Percentiles rank a stretch among this genome's conserved stretches.
phyloP scores from a whole-genome alignment of 2,113 vertebrate species.

The Cairina moschata region DNA sequence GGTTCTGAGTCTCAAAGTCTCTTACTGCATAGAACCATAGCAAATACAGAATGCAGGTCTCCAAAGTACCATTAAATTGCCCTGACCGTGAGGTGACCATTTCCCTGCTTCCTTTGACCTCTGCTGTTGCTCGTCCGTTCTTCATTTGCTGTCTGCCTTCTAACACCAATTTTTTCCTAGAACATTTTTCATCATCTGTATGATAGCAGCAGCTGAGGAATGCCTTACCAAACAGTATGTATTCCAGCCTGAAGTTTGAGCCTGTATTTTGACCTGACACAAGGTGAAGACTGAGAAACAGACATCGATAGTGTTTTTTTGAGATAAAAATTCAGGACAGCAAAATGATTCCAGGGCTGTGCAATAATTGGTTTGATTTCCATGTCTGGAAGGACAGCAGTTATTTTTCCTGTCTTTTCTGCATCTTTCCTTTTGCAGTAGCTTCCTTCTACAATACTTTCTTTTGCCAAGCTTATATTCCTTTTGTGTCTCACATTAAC shows the following conservation, averaged over 20 bases:
- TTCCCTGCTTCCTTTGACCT: not conserved
- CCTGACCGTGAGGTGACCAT: not conserved
- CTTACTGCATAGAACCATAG: not conserved
- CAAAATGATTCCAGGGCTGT: not conserved
- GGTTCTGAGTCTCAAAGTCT: not conserved
- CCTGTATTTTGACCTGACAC: not conserved
- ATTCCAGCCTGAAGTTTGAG: rapidly evolving
- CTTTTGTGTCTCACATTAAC: not conserved
- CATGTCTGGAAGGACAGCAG: not conserved
- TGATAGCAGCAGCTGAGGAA: not conserved
- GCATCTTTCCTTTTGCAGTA: not conserved
- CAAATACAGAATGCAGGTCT: not conserved
- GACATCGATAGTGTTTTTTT: not conserved
- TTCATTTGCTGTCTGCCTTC: not conserved
- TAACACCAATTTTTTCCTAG: not conserved
- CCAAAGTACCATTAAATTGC: not conserved
- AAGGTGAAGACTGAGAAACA: not conserved
- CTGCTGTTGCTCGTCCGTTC: not conserved
- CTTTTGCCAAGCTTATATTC: not conserved
- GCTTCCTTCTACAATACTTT: not conserved
- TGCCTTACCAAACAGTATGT: not conserved
- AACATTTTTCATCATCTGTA: not conserved
- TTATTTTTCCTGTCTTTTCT: not conserved
- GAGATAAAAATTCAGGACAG: not conserved
- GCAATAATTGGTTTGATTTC: not conserved